Conservation (phyloP, 2,888 invertebrate genomes). For the Aquatica leii region DNA sequence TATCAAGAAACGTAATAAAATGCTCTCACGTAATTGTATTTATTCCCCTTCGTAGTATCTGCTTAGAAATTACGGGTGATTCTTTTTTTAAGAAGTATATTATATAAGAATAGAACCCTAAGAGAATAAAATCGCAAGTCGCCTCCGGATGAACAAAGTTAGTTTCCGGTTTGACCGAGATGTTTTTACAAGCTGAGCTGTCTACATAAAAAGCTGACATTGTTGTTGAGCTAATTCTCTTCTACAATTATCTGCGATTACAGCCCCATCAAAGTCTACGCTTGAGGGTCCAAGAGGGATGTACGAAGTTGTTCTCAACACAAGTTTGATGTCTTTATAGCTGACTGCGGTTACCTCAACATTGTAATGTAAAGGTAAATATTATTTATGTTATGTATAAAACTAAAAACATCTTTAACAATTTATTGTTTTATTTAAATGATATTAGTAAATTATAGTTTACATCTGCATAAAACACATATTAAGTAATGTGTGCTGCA, state of each 20-base stretch:
- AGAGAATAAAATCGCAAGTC: slow-evolving; percentile 52
- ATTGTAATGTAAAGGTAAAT: slow-evolving; percentile 38
- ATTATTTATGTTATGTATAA: too few species aligned
- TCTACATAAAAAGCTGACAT: slow-evolving; percentile 58
- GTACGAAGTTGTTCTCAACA: slow-evolving; percentile 43
- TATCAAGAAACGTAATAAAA: slow-evolving; percentile 24
- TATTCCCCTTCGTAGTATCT: slow-evolving; percentile 20
- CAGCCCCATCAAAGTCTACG: slow-evolving; percentile 58
- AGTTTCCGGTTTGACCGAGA: slow-evolving; percentile 54
- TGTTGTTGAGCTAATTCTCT: slow-evolving; percentile 59
- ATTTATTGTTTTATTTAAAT: too few species aligned
- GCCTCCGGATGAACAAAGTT: slow-evolving; percentile 52
- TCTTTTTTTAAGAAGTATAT: slow-evolving; percentile 35
- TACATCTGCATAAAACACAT: too few species aligned
- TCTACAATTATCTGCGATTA: slow-evolving; percentile 60
- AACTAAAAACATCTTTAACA: too few species aligned
- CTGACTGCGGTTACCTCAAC: slow-evolving; percentile 47
- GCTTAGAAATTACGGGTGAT: slow-evolving; percentile 29
- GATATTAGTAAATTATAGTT: too few species aligned
- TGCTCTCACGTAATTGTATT: slow-evolving; percentile 35
- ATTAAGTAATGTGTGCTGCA: too few species aligned
- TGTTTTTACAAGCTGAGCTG: slow-evolving; percentile 55
- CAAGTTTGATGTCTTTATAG: slow-evolving; percentile 55
- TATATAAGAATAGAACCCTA: slow-evolving; percentile 35
- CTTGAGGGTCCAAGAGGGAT: slow-evolving; percentile 43